Evolutionary conservation across 2,888 invertebrate genomes (phyloP), one percentile per base, ranked within the genome.

Genomic region (Amphipoea lucens): DNA sequence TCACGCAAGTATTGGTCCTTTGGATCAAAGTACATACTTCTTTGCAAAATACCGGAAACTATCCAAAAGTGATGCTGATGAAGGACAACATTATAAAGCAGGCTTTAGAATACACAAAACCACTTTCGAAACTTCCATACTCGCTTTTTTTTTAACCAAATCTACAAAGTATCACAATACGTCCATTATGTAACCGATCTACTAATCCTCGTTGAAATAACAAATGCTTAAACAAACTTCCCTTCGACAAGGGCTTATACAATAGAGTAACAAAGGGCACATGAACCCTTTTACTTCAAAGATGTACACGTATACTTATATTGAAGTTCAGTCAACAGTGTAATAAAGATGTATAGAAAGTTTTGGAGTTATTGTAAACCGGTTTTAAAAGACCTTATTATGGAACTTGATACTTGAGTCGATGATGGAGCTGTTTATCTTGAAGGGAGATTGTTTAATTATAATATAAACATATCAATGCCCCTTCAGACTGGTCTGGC

Each of bases 151-250:
- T 40, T 40, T 4, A 42, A 42, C 40, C 17, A 84, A 83, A 79
- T 80, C 57, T 68, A 72, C 77, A 87, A 76, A 78, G 69, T 78
- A 83, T 79, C 54, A 86, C 72, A 82, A 74, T 65, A 65, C 73
- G 29, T 80, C 74, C 36, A 85, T 85, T 87, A 73, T 88, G 86
- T 81, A 74, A 84, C 83, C 79, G 70, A 89, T 84, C 72, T 63
- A 79, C 76, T 89, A 89, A 89, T 88, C 87, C 88, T 71, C 71
- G 81, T 84, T 77, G 74, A 88, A 86, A 84, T 83, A 81, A 82
- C 82, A 85, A 85, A 84, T 79, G 70, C 75, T 82, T 78, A 51
- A 84, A 71, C 78, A 82, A 80, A 87, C 85, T 78, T 85, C 83
- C 74, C 67, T 86, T 77, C 14, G 62, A 68, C 54, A 82, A 82